A percentile compares a stretch with the other conserved stretches of the same genome.
Evolutionary conservation across 2,888 invertebrate species (phyloP).

Genomic region (Carabus problematicus): DNA sequence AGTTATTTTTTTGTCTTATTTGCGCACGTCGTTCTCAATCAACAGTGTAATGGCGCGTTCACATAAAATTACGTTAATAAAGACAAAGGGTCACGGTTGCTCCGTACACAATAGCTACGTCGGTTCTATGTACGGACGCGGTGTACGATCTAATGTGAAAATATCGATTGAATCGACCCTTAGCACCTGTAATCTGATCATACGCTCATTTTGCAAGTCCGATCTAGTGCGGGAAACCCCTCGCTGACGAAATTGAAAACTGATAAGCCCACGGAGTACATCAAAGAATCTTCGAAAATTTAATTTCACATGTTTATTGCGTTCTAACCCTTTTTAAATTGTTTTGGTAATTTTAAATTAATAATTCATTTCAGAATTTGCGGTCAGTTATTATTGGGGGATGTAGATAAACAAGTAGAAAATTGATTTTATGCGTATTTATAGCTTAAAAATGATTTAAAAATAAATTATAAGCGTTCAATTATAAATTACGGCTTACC

Average conservation of each 20-base stretch:
- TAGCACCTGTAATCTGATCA: slow-evolving; percentile 40
- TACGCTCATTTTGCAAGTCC: slow-evolving; percentile 35
- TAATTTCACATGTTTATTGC: slow-evolving; percentile 10
- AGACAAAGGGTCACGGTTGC: slow-evolving; percentile 27
- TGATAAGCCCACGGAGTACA: slow-evolving; percentile 5
- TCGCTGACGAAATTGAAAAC: slow-evolving; percentile 11
- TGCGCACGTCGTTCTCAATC: slow-evolving; percentile 11
- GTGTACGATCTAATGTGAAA: slow-evolving; percentile 1
- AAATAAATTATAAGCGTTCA: too few species aligned
- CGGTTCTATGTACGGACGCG: background rate
- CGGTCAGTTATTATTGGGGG: too few species aligned
- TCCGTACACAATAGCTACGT: slow-evolving; percentile 17
- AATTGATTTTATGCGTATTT: too few species aligned
- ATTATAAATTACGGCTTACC: too few species aligned
- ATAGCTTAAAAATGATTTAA: too few species aligned
- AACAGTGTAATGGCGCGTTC: slow-evolving; percentile 35
- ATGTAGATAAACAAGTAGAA: too few species aligned
- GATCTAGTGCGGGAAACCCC: slow-evolving; percentile 1
- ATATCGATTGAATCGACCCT: slow-evolving; percentile 32
- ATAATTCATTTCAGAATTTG: background rate
- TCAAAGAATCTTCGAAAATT: slow-evolving; percentile 8
- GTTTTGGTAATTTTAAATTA: slow-evolving; percentile 1
- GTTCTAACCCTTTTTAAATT: slow-evolving; percentile 7
- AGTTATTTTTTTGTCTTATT: slow-evolving; percentile 33
- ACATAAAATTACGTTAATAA: slow-evolving; percentile 34